A percentile compares a stretch with the other conserved stretches of the same genome.
Evolutionary conservation across 2,888 invertebrate genomes (phyloP).

Genomic region (Eilema caniola): DNA sequence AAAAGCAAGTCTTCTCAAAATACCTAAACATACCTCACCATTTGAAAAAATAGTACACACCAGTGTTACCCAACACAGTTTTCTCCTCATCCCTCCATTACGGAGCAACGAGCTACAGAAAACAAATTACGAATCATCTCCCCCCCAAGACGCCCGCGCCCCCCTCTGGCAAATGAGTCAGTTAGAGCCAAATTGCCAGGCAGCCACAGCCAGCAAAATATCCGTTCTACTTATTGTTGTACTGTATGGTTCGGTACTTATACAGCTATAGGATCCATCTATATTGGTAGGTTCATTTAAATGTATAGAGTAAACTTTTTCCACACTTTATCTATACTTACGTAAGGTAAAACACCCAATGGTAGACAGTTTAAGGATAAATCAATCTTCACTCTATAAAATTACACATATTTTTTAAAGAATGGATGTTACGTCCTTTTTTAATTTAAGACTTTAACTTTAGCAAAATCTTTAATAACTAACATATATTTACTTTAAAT

Average conservation of each 20-base stretch:
- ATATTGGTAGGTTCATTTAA: background rate
- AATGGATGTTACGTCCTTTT: too few species aligned
- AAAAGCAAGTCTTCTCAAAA: too few species aligned
- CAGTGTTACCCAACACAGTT: background rate
- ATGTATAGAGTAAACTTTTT: background rate
- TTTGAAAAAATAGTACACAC: conserved; percentile 8
- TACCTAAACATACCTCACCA: too few species aligned
- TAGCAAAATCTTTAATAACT: too few species aligned
- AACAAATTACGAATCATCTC: conserved; percentile 87
- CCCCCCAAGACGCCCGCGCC: conserved; percentile 69
- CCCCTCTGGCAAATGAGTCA: conserved; percentile 79
- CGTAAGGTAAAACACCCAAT: too few species aligned
- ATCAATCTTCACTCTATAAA: too few species aligned
- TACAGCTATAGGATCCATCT: conserved; percentile 10
- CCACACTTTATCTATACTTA: too few species aligned
- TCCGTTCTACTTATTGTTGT: conserved; percentile 72
- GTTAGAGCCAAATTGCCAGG: conserved; percentile 83
- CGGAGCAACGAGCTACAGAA: conserved; percentile 76
- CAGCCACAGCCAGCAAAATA: conserved; percentile 79
- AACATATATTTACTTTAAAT: too few species aligned
- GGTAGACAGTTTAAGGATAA: too few species aligned
- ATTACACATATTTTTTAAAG: too few species aligned
- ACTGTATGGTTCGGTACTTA: conserved; percentile 3
- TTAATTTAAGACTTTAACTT: too few species aligned
- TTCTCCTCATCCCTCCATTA: conserved; percentile 20